Evolutionary conservation across 2,888 invertebrate genomes (phyloP), one percentile per base, ranked within the genome.

Genomic region (Melinopterus prodromus): DNA sequence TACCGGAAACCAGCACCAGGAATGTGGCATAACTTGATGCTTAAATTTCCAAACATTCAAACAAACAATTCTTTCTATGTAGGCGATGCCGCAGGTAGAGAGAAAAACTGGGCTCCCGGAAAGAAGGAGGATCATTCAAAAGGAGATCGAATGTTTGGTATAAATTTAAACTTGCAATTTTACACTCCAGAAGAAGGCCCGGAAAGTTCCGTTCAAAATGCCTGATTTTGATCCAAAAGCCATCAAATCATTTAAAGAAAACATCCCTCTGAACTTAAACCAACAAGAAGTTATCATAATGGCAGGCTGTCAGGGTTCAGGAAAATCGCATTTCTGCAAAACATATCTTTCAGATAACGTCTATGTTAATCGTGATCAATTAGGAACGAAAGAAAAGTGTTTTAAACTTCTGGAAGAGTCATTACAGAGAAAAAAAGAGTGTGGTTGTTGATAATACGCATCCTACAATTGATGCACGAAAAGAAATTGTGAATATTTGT

Each of bases 401-500:
- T 91, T 95, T 0, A 89, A 91, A 70, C 90, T 91, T 77, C 92
- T 96, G 81, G 92, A 93, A 81, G 92, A 93, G 81, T 89, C 92
- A 2, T 90, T 91, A 80, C 88, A 88, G 87, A 85, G 85, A 78
- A 91, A 90, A n/a, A 77, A 90, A 89, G 86, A 95, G 94, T 85
- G 96, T 97, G 9, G 94, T 98, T 16, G 92, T 99, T 15, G 99
- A 99, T 88, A 98, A 98, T 89, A 99, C 98, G 0, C 98, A 98
- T 89, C 95, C 96, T 0, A 96, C 97, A 87, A 89, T 89, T 69
- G 94, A 94, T 78, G 93, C 96, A 0, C 92, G 99, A 37, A 91
- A 92, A 72, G 93, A 95, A 85, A 98, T 94, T 89, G 89, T 96
- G 2, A 90, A 93, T 0, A 88, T 95, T 1, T 96, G 96, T 0